Evolutionary conservation across 2,888 invertebrate species (phyloP).

Genomic region (Agrotis exclamationis): DNA sequence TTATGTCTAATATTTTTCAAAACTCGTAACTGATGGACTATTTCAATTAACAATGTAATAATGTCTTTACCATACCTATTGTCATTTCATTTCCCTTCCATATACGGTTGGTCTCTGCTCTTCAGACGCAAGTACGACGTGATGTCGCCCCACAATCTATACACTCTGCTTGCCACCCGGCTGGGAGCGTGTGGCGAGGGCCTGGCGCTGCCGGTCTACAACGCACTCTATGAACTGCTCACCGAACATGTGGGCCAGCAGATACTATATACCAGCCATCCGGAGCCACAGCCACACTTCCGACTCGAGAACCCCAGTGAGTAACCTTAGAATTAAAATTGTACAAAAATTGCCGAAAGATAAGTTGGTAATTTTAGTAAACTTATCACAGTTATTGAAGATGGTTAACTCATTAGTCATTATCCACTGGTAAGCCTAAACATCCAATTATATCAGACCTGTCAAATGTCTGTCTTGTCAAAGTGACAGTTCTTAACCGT

Average conservation of each 20-base stretch:
- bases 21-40: too few species aligned
- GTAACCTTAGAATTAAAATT: neutral
- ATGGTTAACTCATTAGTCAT: too few species aligned
- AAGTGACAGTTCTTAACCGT: too few species aligned
- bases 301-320: conserved; percentile 99
- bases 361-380: too few species aligned
- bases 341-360: too few species aligned
- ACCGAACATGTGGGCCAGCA: conserved; percentile 99
- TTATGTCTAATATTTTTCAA: too few species aligned
- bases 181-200: conserved; percentile 94
- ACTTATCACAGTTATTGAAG: too few species aligned
- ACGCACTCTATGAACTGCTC: conserved; percentile 99
- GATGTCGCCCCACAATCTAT: conserved; percentile 99
- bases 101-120: conserved; percentile 27
- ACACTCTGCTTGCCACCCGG: conserved; percentile 98
- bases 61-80: neutral
- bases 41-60: too few species aligned
- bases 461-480: too few species aligned
- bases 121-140: conserved; percentile 99
- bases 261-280: conserved; percentile 97
- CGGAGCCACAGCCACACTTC: conserved; percentile 98
- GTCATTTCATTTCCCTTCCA: conserved; percentile 3
- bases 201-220: conserved; percentile 98
- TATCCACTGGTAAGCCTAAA: too few species aligned
- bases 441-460: too few species aligned